Percentiles rank a stretch among this genome's conserved stretches.
These are phyloP conservation scores for Sphaerodactylus townsendi DNA, from an alignment of 2,113 vertebrate genomes.

Conservation along the genomic window DNA sequence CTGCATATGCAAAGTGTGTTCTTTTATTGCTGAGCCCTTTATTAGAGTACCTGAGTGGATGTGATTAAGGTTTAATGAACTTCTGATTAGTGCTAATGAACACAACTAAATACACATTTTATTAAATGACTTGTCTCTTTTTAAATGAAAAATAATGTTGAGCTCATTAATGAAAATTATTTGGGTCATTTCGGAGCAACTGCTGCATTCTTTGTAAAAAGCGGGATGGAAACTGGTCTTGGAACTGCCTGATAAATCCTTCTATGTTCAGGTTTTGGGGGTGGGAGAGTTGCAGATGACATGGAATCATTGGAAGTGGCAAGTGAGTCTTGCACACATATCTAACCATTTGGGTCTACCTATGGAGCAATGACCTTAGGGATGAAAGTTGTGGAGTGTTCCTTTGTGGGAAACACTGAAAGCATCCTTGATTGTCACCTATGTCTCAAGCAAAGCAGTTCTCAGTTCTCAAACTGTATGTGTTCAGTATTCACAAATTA, in stretches of 20 bases:
- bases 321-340: not conserved
- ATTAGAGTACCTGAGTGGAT: constrained; percentile 65
- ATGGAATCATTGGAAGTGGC: not conserved
- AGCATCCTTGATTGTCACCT: not conserved
- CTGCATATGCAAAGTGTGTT: constrained; percentile 40
- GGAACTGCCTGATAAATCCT: constrained; percentile 19
- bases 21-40: constrained; percentile 52
- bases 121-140: constrained; percentile 71
- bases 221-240: constrained; percentile 32
- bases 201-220: constrained; percentile 43
- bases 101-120: constrained; percentile 65
- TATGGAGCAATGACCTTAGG: not conserved
- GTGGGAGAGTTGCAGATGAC: not conserved
- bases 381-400: not conserved
- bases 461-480: not conserved
- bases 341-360: not conserved
- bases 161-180: constrained; percentile 71
- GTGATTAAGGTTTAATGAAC: constrained; percentile 69
- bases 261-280: not conserved
- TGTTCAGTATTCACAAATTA: not conserved
- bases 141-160: constrained; percentile 67
- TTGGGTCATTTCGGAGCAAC: constrained; percentile 67
- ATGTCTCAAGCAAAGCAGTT: not conserved
- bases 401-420: not conserved
- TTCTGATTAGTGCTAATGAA: constrained; percentile 68